A percentile compares a stretch with the other conserved stretches of the same genome.
phyloP scores from a whole-genome alignment of 2,797 vertebrate species.

The Trematomus bernacchii region DNA sequence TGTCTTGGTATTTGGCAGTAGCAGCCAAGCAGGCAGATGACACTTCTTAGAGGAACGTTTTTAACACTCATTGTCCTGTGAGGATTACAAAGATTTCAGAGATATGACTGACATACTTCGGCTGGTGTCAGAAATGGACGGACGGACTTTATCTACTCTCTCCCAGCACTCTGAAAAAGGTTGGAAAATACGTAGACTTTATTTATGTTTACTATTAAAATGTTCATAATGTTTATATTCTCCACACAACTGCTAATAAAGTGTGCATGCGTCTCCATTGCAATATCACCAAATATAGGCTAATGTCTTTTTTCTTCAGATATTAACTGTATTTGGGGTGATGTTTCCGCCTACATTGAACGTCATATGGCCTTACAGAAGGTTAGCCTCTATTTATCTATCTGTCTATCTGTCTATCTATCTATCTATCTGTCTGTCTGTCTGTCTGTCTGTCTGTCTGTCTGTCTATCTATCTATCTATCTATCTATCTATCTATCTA shows the following conservation, averaged over 20 bases:
- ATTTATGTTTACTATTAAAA: too few species aligned
- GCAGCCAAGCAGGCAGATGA: background rate
- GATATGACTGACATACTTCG: constrained; percentile 79
- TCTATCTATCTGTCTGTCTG: background rate
- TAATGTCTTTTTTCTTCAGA: constrained; percentile 70
- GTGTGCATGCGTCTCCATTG: background rate
- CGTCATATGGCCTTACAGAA: constrained; percentile 81
- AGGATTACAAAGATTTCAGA: too few species aligned
- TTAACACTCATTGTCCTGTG: background rate
- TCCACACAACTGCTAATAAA: background rate
- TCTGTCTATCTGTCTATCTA: constrained; percentile 8
- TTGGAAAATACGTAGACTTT: constrained; percentile 34
- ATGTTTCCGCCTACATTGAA: constrained; percentile 83
- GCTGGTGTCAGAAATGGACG: constrained; percentile 62
- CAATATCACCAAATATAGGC: background rate
- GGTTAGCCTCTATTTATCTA: constrained; percentile 60
- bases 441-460: too few species aligned
- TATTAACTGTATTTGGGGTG: constrained; percentile 83
- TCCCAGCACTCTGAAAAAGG: constrained; percentile 79
- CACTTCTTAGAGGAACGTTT: background rate
- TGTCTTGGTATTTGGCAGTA: background rate
- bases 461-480: constrained; percentile 2
- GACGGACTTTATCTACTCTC: constrained; percentile 68
- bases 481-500: background rate
- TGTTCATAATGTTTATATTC: background rate